Percentiles rank a stretch among this genome's conserved stretches.
Conservation (phyloP, 2,113 vertebrate species). For the Limnothrissa miodon region DNA sequence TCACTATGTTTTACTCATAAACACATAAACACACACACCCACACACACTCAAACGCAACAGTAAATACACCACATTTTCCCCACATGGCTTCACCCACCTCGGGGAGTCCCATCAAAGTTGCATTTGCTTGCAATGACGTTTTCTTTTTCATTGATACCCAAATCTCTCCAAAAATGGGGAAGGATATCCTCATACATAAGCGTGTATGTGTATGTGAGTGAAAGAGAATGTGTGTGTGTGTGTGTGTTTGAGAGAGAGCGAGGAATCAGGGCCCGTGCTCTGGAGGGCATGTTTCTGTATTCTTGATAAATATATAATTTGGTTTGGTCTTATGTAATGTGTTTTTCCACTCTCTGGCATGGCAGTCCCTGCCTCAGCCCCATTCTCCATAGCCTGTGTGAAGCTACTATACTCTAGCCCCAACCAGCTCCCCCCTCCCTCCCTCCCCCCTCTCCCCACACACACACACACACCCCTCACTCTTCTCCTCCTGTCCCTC, state of each 20-base stretch:
- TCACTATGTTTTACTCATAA: too few relatives aligned
- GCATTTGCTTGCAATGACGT: constrained; percentile 54
- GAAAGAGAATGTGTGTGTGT: not conserved
- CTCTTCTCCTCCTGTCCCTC: too few relatives aligned
- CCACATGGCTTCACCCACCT: constrained; percentile 16
- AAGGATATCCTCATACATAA: constrained; percentile 15
- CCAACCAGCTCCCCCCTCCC: too few relatives aligned
- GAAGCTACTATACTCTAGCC: not conserved
- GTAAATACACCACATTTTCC: not conserved
- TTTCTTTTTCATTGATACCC: constrained; percentile 43
- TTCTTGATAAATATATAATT: constrained; percentile 36
- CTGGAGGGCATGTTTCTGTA: constrained; percentile 21
- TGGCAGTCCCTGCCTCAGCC: not conserved
- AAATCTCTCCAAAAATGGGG: not conserved
- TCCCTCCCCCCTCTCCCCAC: too few relatives aligned
- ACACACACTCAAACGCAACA: constrained; percentile 24
- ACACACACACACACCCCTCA: too few relatives aligned
- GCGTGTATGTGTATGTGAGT: not conserved
- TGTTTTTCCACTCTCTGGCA: constrained; percentile 33
- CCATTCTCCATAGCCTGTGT: not conserved
- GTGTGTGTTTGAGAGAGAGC: not conserved
- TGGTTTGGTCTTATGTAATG: constrained; percentile 30
- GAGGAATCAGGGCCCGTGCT: not conserved
- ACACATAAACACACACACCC: constrained; percentile 4
- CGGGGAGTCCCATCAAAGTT: constrained; percentile 62